Percentiles rank a stretch among this genome's conserved stretches.
These are phyloP conservation scores for Drosophila aldrichi DNA, from an alignment of 2,888 invertebrate genomes.

Conservation along the genomic window DNA sequence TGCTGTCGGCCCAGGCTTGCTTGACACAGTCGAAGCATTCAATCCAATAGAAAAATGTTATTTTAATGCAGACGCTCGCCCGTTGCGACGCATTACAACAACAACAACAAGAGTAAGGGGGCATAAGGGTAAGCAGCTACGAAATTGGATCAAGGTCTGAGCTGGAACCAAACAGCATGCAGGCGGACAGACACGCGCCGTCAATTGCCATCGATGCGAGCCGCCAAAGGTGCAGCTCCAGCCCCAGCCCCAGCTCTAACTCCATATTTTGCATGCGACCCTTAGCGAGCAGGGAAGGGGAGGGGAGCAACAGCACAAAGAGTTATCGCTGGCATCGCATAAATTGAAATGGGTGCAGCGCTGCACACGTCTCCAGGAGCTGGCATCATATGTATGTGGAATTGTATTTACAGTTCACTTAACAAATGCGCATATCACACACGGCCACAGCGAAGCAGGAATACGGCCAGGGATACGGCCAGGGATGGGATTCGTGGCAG, in stretches of 20 bases:
- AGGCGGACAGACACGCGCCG: slow-evolving; percentile 46
- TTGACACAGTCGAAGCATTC: slow-evolving; percentile 68
- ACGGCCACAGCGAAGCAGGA: slow-evolving; percentile 37
- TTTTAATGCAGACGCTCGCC: slow-evolving; percentile 73
- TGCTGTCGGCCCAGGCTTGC: too few relatives aligned
- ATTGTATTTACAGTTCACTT: slow-evolving; percentile 76
- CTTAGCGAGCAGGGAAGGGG: not conserved
- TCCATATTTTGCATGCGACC: slow-evolving; percentile 50
- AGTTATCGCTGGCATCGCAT: slow-evolving; percentile 72
- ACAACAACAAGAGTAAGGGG: not conserved
- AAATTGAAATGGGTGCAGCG: slow-evolving; percentile 67
- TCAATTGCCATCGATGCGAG: slow-evolving; percentile 42
- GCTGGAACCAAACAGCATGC: slow-evolving; percentile 18
- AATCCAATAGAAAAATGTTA: slow-evolving; percentile 80
- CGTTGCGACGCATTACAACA: slow-evolving; percentile 37
- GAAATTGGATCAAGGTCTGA: slow-evolving; percentile 76
- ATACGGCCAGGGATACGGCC: slow-evolving; percentile 2
- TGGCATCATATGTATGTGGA: slow-evolving; percentile 59
- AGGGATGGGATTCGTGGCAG: not conserved
- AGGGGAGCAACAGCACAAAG: slow-evolving; percentile 26
- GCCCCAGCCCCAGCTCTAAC: slow-evolving; percentile 19
- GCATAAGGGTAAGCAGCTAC: slow-evolving; percentile 34
- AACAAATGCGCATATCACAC: slow-evolving; percentile 71
- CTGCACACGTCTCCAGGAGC: slow-evolving; percentile 23
- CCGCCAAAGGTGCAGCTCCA: slow-evolving; percentile 47